phyloP scores from a whole-genome alignment of 35 echinoderm and acorn worm genomes.

The Patiria miniata region DNA sequence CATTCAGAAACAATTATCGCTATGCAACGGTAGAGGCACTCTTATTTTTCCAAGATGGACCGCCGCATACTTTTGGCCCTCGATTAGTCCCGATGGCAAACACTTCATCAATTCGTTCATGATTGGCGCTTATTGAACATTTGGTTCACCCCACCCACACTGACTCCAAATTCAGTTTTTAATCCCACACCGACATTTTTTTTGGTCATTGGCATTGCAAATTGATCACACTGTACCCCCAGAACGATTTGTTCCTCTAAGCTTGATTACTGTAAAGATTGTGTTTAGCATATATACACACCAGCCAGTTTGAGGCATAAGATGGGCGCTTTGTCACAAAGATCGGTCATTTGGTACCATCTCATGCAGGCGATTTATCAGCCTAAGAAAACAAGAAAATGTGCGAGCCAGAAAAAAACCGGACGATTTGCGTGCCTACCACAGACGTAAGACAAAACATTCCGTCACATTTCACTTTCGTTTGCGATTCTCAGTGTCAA shows the following conservation, averaged over 20 bases:
- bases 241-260: conserved; percentile 24
- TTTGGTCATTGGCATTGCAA: conserved; percentile 19
- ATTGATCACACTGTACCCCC: background rate
- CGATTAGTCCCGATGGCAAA: conserved; percentile 25
- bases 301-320: no score
- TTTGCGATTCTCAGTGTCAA: no score
- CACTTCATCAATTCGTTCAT: conserved; percentile 25
- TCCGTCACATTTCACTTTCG: no score
- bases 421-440: no score
- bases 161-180: background rate
- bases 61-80: conserved; percentile 34
- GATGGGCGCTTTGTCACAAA: no score
- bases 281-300: background rate
- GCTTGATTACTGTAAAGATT: conserved; percentile 11
- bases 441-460: no score
- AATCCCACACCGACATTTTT: background rate
- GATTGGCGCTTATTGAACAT: conserved; percentile 35
- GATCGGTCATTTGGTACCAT: no score
- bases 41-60: conserved; percentile 40
- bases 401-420: no score
- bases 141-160: background rate
- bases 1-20: background rate
- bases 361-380: no score
- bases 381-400: no score
- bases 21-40: background rate